These are phyloP conservation scores for Arge pagana DNA, from an alignment of 2,888 invertebrate genomes.

Conservation along the genomic window DNA sequence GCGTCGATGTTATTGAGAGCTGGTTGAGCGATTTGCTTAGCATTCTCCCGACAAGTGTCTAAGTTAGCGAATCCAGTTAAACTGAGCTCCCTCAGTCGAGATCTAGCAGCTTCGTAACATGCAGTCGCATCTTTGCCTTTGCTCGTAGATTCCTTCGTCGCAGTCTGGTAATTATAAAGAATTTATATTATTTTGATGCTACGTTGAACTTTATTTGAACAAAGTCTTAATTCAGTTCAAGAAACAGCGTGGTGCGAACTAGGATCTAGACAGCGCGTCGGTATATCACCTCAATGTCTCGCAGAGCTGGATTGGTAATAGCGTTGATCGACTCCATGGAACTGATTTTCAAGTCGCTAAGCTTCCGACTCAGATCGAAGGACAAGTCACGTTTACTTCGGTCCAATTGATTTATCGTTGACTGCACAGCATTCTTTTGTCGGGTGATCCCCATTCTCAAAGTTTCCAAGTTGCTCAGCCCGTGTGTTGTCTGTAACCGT, in stretches of 20 bases:
- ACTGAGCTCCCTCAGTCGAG: constrained; percentile 23
- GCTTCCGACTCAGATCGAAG: constrained; percentile 13
- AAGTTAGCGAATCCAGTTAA: constrained; percentile 20
- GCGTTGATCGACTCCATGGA: constrained; percentile 28
- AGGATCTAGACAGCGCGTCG: too few relatives aligned
- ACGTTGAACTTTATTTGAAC: neutral
- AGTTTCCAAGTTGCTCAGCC: neutral
- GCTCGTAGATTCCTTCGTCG: constrained; percentile 21
- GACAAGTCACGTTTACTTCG: constrained; percentile 6
- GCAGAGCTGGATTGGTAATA: constrained; percentile 27
- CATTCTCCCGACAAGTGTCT: constrained; percentile 24
- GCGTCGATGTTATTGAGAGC: constrained; percentile 25
- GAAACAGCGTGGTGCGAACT: neutral
- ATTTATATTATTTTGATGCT: neutral
- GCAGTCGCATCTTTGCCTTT: constrained; percentile 26
- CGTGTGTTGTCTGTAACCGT: neutral
- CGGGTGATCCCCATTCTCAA: neutral
- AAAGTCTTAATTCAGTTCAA: too few relatives aligned
- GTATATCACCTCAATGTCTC: constrained; percentile 25
- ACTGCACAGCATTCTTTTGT: constrained; percentile 6
- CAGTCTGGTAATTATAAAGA: neutral
- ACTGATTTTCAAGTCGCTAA: constrained; percentile 26
- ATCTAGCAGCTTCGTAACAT: constrained; percentile 29
- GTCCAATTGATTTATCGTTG: neutral
- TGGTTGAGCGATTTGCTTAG: constrained; percentile 14